These are phyloP conservation scores for Polymixis flavicincta DNA, from an alignment of 2,888 invertebrate species.

Conservation along the genomic window DNA sequence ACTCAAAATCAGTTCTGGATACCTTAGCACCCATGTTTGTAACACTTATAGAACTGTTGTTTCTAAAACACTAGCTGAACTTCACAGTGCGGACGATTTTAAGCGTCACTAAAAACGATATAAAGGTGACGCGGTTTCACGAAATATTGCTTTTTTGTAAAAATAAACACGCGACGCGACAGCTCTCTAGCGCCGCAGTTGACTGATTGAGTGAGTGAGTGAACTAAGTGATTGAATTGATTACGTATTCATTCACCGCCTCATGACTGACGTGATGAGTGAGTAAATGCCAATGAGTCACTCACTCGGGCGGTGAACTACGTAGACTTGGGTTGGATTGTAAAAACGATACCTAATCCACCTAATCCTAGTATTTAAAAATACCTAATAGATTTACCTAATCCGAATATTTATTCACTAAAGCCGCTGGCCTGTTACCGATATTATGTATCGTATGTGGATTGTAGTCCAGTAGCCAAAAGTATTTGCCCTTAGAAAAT, in stretches of 20 bases:
- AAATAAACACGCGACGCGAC: constrained; percentile 14
- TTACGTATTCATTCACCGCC: constrained; percentile 2
- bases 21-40: constrained; percentile 97
- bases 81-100: constrained; percentile 27
- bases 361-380: no score
- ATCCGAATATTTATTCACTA: no score
- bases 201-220: constrained; percentile 22
- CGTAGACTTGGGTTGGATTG: no score
- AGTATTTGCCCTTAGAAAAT: no score
- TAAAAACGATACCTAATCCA: no score
- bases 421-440: no score
- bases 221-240: no score
- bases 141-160: constrained; percentile 19
- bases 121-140: constrained; percentile 4
- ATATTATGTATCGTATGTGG: no score
- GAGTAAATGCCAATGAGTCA: constrained; percentile 13
- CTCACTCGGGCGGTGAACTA: not conserved
- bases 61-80: constrained; percentile 40
- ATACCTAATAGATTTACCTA: no score
- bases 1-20: constrained; percentile 98
- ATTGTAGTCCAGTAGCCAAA: no score
- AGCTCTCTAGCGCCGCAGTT: constrained; percentile 24
- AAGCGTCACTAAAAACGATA: constrained; percentile 6
- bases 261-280: constrained; percentile 12
- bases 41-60: constrained; percentile 49